Base-by-base conservation (phyloP, 2,888 invertebrate species). In the Frankliniella intonsa region DNA sequence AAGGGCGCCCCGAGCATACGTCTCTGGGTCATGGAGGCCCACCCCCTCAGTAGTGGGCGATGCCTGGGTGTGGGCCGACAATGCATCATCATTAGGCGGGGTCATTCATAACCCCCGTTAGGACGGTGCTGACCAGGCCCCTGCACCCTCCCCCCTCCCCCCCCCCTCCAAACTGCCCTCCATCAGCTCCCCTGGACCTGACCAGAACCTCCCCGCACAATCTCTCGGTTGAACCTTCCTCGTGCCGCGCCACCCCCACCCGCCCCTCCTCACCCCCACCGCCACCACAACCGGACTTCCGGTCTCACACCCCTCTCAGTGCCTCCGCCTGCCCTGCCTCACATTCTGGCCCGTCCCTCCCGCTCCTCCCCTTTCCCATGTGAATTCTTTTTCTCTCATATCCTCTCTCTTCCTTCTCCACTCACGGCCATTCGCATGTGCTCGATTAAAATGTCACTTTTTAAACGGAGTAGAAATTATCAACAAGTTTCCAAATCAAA, bases 21-120 rank as follows among this genome's bases (percentile, higher is more conserved):
- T 38, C 38, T 38, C 38, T 38, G 38, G 38, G 38, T 38, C 38
- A 38, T 38, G 38, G 38, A 38, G 5, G 38, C 38, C 5, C 38
- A 5, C 38, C 38, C 38, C 38, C 38, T 38, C 38, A 38, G 38
- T 38, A 5, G 38, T 38, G 38, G 38, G 38, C 38, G 38, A 38
- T 38, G 38, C 38, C 38, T 38, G 38, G 38, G 38, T 38, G 38
- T 38, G 38, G 55, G 55, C 65, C 65, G 19, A n/a, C 69, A 22
- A 69, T 69, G 69, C 69, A 22, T 69, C 69, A 69, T 69, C 69
- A 69, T 69, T 69, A 69, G 69, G 69, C 22, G 69, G 11, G 22
- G 69, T 69, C 69, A 22, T 22, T 69, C 69, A 69, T 69, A 22
- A 69, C n/a, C 69, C 69, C 22, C n/a, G 69, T 69, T 22, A 69